A percentile compares a stretch with the other conserved stretches of the same genome.
Evolutionary conservation across 2,888 invertebrate genomes (phyloP).

Genomic region (Lasioglossum zephyrum): DNA sequence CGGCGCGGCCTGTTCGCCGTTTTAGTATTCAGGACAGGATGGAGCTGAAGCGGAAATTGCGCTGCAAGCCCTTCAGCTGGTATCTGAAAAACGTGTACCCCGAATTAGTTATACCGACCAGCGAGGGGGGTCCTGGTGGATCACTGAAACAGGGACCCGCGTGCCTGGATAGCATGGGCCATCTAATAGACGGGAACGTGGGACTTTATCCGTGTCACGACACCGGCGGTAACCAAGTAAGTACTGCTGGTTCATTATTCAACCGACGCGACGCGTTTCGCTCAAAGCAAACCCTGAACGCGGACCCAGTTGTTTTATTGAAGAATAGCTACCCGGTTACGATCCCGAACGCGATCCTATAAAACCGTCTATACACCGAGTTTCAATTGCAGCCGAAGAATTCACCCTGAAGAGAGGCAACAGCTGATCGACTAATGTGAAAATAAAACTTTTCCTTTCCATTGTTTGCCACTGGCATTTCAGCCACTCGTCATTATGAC

Average conservation of each 20-base stretch:
- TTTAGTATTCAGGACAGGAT: conserved; percentile 90
- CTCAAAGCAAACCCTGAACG: not conserved
- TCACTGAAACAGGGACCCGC: conserved; percentile 92
- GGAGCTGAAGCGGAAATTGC: conserved; percentile 90
- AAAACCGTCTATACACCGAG: not conserved
- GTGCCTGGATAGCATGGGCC: conserved; percentile 98
- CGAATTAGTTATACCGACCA: conserved; percentile 91
- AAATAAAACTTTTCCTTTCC: not conserved
- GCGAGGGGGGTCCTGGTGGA: conserved; percentile 87
- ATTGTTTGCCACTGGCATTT: not conserved
- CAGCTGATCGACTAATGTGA: too few species aligned
- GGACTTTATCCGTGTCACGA: conserved; percentile 98
- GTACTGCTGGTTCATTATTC: conserved; percentile 43
- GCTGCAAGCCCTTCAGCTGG: conserved; percentile 98
- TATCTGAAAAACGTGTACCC: conserved; percentile 97
- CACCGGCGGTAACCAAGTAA: conserved; percentile 96
- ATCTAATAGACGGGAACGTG: conserved; percentile 92
- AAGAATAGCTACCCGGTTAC: not conserved
- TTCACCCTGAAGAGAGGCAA: not conserved
- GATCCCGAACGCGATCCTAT: not conserved
- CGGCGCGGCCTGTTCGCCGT: conserved; percentile 21
- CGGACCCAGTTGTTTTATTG: not conserved
- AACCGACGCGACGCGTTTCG: conserved; percentile 1
- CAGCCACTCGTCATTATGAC: not conserved
- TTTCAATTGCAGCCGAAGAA: not conserved